Conservation (phyloP, 2,113 vertebrate genomes). For the Chamaea fasciata region DNA sequence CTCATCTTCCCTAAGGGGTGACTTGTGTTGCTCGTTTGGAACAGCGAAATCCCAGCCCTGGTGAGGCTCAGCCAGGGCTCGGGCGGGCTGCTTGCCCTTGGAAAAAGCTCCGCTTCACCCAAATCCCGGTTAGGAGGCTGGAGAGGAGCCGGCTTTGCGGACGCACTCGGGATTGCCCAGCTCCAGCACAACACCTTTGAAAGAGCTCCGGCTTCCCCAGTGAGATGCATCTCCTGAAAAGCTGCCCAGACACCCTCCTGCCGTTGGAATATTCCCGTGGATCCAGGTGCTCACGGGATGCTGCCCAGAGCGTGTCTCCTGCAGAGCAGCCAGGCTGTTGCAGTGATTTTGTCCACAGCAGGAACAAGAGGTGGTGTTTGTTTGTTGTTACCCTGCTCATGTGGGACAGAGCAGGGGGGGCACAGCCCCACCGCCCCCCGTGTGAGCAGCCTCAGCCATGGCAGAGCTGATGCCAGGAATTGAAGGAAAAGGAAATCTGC, state of each 20-base stretch:
- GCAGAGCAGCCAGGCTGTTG: neutral
- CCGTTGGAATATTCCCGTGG: neutral
- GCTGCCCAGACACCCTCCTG: neutral
- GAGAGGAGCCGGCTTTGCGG: neutral
- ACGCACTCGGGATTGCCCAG: neutral
- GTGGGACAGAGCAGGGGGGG: neutral
- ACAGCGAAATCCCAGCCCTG: neutral
- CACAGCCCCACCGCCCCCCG: neutral
- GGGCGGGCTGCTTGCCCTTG: fast-evolving
- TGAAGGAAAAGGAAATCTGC: neutral
- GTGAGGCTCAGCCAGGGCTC: neutral
- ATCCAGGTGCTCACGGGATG: neutral
- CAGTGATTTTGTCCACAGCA: neutral
- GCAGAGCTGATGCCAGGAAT: fast-evolving
- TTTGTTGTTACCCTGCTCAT: neutral
- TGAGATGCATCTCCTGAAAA: neutral
- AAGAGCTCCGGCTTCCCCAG: neutral
- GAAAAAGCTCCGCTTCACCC: neutral
- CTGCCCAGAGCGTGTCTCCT: neutral
- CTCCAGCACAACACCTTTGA: fast-evolving
- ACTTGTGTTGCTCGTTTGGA: neutral
- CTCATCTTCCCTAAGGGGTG: neutral
- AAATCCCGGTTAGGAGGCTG: neutral
- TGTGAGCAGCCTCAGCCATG: fast-evolving
- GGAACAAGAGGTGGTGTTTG: fast-evolving